Percentiles rank a stretch among this genome's conserved stretches.
Evolutionary conservation across 2,797 vertebrate species (phyloP).

Genomic region (Phataginus tricuspis): DNA sequence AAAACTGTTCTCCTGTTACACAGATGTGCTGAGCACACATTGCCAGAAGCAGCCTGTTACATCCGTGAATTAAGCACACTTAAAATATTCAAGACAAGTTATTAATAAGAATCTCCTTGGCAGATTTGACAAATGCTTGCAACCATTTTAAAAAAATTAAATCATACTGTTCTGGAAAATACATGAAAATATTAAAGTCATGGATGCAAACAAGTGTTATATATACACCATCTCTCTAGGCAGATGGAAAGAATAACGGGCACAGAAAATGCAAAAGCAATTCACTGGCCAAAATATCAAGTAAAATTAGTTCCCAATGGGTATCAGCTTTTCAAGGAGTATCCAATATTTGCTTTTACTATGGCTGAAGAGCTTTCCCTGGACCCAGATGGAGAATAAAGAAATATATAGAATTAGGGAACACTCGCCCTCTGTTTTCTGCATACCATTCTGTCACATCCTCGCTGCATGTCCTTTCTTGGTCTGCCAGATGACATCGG

Average conservation of each 20-base stretch:
- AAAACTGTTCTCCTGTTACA: slow-evolving; percentile 29
- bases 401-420: background rate
- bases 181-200: slow-evolving; percentile 58
- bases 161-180: slow-evolving; percentile 61
- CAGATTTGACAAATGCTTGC: slow-evolving; percentile 76
- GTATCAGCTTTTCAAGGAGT: background rate
- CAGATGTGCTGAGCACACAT: background rate
- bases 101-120: background rate
- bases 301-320: background rate
- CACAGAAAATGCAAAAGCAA: slow-evolving; percentile 10
- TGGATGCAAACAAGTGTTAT: slow-evolving; percentile 32
- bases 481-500: background rate
- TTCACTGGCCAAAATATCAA: slow-evolving; percentile 40
- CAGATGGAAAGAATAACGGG: slow-evolving; percentile 46
- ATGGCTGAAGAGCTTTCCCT: background rate
- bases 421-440: background rate
- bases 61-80: slow-evolving; percentile 3
- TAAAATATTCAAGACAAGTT: background rate
- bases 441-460: background rate
- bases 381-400: background rate
- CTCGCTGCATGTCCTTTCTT: background rate
- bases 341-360: background rate
- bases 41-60: slow-evolving; percentile 51
- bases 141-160: slow-evolving; percentile 44
- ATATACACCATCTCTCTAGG: slow-evolving; percentile 21